These are phyloP conservation scores for Elysia chlorotica DNA, from an alignment of 1,140 invertebrate genomes.

Conservation along the genomic window DNA sequence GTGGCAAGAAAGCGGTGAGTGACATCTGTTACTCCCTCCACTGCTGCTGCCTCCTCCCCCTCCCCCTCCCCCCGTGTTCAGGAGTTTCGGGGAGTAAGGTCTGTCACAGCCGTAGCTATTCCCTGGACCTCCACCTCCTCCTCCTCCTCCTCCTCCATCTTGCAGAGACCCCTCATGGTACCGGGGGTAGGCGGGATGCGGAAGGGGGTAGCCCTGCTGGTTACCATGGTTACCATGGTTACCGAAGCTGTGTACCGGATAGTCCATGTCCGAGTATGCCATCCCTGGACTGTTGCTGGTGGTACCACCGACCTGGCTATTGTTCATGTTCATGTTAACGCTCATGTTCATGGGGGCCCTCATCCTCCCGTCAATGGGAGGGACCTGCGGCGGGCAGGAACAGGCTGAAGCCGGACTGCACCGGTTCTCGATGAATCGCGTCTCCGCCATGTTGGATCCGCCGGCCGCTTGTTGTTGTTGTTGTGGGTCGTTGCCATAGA, in stretches of 20 bases:
- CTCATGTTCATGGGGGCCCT: too few species aligned
- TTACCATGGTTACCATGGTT: too few species aligned
- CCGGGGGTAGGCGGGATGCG: constrained; percentile 21
- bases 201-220: too few species aligned
- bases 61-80: constrained; percentile 37
- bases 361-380: too few species aligned
- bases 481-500: background rate
- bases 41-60: too few species aligned
- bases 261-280: constrained; percentile 54
- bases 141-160: constrained; percentile 18
- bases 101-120: constrained; percentile 22
- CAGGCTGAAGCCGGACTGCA: constrained; percentile 50
- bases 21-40: too few species aligned
- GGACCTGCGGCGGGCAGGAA: too few species aligned
- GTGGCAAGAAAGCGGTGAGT: constrained; percentile 15
- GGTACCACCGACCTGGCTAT: constrained; percentile 38
- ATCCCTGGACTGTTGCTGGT: constrained; percentile 36
- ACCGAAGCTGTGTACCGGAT: too few species aligned
- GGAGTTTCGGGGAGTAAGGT: constrained; percentile 42
- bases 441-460: constrained; percentile 30
- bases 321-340: too few species aligned
- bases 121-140: constrained; percentile 8
- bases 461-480: constrained; percentile 16
- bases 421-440: constrained; percentile 33
- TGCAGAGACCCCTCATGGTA: constrained; percentile 11